Base-by-base conservation (phyloP, 2,797 vertebrate species). In the Hypotaenidia philippensis region DNA sequence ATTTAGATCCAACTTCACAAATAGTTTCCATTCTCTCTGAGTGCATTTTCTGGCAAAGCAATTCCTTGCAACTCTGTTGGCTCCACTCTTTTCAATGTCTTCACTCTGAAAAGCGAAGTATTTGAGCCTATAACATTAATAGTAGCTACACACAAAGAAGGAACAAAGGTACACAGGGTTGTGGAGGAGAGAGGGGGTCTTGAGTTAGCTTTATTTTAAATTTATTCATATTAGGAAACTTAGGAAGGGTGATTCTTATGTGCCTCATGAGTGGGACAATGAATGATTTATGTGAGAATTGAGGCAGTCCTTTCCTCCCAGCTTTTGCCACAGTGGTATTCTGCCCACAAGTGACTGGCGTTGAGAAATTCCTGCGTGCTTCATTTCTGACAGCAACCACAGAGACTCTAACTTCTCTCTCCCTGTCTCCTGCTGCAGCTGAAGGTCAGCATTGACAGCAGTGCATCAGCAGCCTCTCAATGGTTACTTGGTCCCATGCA, bases 21-120 rank as follows among this genome's bases (percentile, higher is more conserved):
- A 94, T 87, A 94, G 53, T 87, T 96, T 95, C 95, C 93, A 95
- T 87, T 89, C 75, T 89, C 60, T 59, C 61, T 53, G 21, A 80
- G 45, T 5, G 5, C 40, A 53, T 38, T 91, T 94, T 60, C 80
- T 93, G 87, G 82, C 32, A 94, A 87, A 87, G 64, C 34, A 79
- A 66, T 83, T 92, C 52, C 36, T 84, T 85, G 9, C 31, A 89
- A 60, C 32, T 89, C 52, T 85, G 19, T 36, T 9, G 2, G 38
- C 15, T 66, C 25, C 61, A 45, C 22, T 68, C 6, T 75, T 76
- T 93, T 47, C 34, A 61, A 2, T 47, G 27, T 65, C 65, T 85
- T 87, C 61, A 29, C 27, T 93, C 40, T 63, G 29, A 68, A 83
- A 89, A 77, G 18, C 14, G 45, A 83, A 78, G n/a, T 47, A 15